phyloP scores from a whole-genome alignment of 1,140 invertebrate species.

The Leptinotarsa defecta region DNA sequence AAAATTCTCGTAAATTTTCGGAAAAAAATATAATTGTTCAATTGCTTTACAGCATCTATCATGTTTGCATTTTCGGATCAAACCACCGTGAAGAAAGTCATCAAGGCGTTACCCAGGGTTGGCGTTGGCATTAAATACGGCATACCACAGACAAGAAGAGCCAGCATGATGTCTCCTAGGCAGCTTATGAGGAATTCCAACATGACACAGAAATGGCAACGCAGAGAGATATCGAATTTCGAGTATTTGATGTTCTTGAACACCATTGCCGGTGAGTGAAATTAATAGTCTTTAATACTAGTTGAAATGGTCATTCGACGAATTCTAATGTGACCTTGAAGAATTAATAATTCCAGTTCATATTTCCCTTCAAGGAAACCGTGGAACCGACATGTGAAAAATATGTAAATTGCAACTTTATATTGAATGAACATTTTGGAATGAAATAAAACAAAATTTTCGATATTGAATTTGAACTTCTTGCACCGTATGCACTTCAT shows the following conservation, averaged over 20 bases:
- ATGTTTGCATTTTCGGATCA: constrained; percentile 98
- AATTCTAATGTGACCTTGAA: too few species aligned
- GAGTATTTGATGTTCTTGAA: constrained; percentile 99
- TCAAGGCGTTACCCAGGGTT: constrained; percentile 94
- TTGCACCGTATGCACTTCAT: too few species aligned
- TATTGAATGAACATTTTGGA: too few species aligned
- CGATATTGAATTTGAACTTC: too few species aligned
- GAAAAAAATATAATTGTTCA: too few species aligned
- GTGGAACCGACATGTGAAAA: too few species aligned
- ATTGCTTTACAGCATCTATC: constrained; percentile 81
- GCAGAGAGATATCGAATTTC: constrained; percentile 98
- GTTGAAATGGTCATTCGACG: too few species aligned
- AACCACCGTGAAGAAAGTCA: constrained; percentile 96
- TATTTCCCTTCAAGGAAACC: too few species aligned
- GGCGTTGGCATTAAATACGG: constrained; percentile 99
- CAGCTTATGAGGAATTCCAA: constrained; percentile 98
- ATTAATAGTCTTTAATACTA: constrained; percentile 28
- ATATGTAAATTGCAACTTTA: too few species aligned
- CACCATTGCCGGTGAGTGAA: constrained; percentile 89
- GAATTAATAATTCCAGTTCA: too few species aligned
- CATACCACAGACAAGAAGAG: constrained; percentile 93
- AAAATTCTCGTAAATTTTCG: too few species aligned
- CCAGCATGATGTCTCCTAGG: constrained; percentile 97
- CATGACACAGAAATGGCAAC: constrained; percentile 99
- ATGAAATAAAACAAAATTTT: too few species aligned